These are phyloP conservation scores for Agrilus biguttatus DNA, from an alignment of 2,888 invertebrate genomes.

Conservation along the genomic window DNA sequence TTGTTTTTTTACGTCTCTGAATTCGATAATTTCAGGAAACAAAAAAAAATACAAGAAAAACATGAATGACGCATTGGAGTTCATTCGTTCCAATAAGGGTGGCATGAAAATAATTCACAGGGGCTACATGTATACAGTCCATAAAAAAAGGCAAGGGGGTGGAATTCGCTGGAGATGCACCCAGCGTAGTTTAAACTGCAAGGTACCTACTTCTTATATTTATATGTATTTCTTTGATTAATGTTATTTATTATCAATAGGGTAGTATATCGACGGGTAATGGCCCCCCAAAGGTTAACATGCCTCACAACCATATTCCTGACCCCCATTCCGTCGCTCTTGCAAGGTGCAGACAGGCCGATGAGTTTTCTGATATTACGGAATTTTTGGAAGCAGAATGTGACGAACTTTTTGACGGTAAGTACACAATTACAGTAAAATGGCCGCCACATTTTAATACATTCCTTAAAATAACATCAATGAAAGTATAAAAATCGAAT, in stretches of 20 bases:
- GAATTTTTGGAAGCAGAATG: conserved; percentile 10
- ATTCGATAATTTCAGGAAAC: background rate
- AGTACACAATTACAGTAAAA: background rate
- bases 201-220: conserved; percentile 20
- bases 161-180: conserved; percentile 35
- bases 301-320: conserved; percentile 32
- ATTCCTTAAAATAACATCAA: too few species aligned
- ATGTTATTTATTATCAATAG: conserved; percentile 10
- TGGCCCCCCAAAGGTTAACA: conserved; percentile 25
- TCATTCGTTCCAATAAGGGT: conserved; percentile 33
- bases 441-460: too few species aligned
- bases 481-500: too few species aligned
- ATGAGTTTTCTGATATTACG: conserved; percentile 9
- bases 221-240: background rate
- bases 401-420: conserved; percentile 11
- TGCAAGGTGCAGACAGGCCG: conserved; percentile 20
- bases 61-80: conserved; percentile 17
- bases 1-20: conserved; percentile 1
- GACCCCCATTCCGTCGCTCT: conserved; percentile 29
- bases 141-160: conserved; percentile 29
- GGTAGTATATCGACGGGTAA: conserved; percentile 29
- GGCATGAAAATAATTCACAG: conserved; percentile 33
- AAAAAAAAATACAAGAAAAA: background rate
- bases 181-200: conserved; percentile 29
- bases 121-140: conserved; percentile 35